Evolutionary conservation across 2,113 vertebrate species (phyloP).

Genomic region (Eidolon helvum): DNA sequence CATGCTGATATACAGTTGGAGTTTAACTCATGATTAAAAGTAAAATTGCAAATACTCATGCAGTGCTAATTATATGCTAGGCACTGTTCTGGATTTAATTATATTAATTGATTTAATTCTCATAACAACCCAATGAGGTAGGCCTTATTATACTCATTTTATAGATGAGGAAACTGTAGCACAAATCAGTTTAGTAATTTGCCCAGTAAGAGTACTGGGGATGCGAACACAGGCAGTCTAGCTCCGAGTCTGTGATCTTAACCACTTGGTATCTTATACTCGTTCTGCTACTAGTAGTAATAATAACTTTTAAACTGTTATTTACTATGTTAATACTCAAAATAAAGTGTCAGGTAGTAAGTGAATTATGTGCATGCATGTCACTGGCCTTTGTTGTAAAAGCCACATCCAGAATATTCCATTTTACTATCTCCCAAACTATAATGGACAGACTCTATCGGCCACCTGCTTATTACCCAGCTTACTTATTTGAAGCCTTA

Average conservation of each 20-base stretch:
- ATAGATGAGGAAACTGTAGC: not conserved
- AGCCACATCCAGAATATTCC: not conserved
- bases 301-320: not conserved
- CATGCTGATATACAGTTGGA: not conserved
- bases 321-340: not conserved
- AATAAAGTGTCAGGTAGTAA: not conserved
- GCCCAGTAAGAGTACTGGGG: not conserved
- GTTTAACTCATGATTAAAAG: not conserved
- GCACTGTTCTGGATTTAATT: not conserved
- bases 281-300: not conserved
- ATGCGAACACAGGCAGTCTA: not conserved
- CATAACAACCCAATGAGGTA: not conserved
- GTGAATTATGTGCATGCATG: not conserved
- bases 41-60: not conserved
- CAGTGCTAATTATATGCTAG: not conserved
- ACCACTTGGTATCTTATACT: not conserved
- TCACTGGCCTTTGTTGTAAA: not conserved
- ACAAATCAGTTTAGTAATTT: not conserved
- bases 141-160: not conserved
- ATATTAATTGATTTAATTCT: slow-evolving; percentile 7
- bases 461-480: not conserved
- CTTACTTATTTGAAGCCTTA: not conserved
- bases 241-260: not conserved
- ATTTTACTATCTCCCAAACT: not conserved
- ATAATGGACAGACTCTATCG: not conserved